Conservation (phyloP, 2,888 invertebrate species). For the Drosophila cognata region DNA sequence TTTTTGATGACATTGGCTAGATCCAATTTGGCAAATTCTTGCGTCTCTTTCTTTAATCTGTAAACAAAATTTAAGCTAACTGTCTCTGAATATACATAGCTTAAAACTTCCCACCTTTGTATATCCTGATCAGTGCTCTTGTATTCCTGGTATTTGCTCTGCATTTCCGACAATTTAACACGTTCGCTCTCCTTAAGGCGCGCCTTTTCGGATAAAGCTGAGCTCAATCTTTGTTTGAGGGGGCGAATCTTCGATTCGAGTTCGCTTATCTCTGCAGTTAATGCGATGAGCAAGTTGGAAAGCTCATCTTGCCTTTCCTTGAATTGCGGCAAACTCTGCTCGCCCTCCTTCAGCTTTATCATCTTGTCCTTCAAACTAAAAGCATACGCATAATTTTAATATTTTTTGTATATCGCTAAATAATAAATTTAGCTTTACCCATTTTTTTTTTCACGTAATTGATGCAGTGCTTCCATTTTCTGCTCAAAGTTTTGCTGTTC, state of each 20-base stretch:
- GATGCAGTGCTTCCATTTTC: conserved; percentile 80
- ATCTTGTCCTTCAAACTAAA: conserved; percentile 88
- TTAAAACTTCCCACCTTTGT: conserved; percentile 68
- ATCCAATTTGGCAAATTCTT: conserved; percentile 86
- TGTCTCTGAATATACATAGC: not conserved
- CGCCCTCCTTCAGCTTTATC: conserved; percentile 88
- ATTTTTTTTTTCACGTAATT: conserved; percentile 82
- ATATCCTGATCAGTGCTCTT: conserved; percentile 82
- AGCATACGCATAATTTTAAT: not conserved
- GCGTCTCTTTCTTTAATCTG: conserved; percentile 86
- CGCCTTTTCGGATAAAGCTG: conserved; percentile 84
- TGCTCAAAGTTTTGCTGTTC: conserved; percentile 85
- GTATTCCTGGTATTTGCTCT: conserved; percentile 68
- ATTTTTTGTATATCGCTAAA: not conserved
- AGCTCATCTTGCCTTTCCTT: conserved; percentile 78
- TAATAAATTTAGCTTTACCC: conserved; percentile 54
- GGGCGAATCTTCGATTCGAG: conserved; percentile 86
- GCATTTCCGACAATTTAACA: conserved; percentile 64
- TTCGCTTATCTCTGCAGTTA: conserved; percentile 82
- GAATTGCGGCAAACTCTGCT: conserved; percentile 85
- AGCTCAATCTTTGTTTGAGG: conserved; percentile 68
- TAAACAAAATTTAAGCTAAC: not conserved
- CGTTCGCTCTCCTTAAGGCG: conserved; percentile 75
- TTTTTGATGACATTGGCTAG: conserved; percentile 86
- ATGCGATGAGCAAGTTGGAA: conserved; percentile 63